Percentiles rank a stretch among this genome's conserved stretches.
Evolutionary conservation across 2,888 invertebrate species (phyloP).

Genomic region (Leptarthrus brevirostris): DNA sequence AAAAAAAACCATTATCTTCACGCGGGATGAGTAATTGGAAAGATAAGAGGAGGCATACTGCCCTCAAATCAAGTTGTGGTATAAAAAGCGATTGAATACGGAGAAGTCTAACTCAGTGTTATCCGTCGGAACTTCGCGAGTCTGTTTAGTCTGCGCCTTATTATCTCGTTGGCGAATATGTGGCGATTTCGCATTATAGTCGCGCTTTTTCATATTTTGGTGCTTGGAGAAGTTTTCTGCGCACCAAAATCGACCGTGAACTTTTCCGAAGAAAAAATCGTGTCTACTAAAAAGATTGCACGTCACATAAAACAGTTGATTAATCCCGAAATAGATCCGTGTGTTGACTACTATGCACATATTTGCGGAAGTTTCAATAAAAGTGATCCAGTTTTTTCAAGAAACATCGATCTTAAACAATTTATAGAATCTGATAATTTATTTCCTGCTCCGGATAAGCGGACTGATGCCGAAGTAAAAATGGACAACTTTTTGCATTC

Average conservation of each 20-base stretch:
- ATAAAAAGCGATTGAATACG: background rate
- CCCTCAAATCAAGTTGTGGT: background rate
- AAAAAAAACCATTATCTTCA: no score
- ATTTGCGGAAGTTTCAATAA: slow-evolving; percentile 15
- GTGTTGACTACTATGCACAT: slow-evolving; percentile 10
- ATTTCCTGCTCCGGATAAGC: background rate
- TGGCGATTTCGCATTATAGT: no score
- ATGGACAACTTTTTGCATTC: background rate
- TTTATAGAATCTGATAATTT: background rate
- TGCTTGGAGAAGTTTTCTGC: background rate
- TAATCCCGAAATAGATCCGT: slow-evolving; percentile 2
- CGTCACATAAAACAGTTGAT: background rate
- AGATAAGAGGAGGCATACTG: no score
- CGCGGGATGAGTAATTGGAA: no score
- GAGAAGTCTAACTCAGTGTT: background rate
- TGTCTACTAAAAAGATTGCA: background rate
- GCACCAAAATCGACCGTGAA: background rate
- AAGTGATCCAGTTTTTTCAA: background rate
- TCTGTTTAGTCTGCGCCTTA: background rate
- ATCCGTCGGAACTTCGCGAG: background rate
- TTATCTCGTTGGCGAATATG: background rate
- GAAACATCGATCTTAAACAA: background rate
- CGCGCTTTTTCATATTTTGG: no score
- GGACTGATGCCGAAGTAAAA: slow-evolving; percentile 1
- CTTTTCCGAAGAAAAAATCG: slow-evolving; percentile 2